Conservation (phyloP, 2,888 invertebrate genomes). For the Acanthoscelides obtectus region DNA sequence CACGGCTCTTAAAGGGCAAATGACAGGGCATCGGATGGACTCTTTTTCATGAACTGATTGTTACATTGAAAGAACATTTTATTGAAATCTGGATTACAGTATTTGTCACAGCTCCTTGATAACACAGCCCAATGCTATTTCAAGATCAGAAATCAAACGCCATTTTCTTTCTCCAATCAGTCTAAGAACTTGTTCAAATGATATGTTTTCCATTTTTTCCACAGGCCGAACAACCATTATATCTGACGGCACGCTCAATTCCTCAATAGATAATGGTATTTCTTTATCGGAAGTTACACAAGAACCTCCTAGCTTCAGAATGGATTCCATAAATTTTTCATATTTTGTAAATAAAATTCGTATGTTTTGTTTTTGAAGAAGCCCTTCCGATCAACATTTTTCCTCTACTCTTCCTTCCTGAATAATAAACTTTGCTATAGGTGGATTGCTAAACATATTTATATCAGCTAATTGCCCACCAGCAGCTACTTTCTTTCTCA, state of each 20-base stretch:
- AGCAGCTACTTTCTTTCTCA: neutral
- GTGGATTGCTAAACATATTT: neutral
- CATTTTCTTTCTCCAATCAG: neutral
- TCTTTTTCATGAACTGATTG: too few species aligned
- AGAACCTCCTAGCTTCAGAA: neutral
- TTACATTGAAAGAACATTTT: neutral
- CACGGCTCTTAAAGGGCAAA: too few species aligned
- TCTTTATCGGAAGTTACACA: neutral
- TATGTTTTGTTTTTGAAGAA: neutral
- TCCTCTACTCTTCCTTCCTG: neutral
- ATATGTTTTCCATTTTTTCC: neutral
- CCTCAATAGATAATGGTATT: neutral
- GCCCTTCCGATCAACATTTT: neutral
- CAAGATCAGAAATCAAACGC: neutral
- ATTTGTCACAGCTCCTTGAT: neutral
- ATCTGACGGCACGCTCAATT: neutral
- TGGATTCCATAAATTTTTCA: neutral
- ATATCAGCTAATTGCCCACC: neutral
- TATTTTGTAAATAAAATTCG: neutral
- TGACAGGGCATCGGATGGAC: too few species aligned
- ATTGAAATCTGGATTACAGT: neutral
- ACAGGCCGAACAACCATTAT: neutral
- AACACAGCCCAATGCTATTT: neutral
- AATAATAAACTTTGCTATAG: neutral
- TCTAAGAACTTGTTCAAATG: neutral